phyloP scores from a whole-genome alignment of 2,797 vertebrate species.

The Rhabdomys pumilio region DNA sequence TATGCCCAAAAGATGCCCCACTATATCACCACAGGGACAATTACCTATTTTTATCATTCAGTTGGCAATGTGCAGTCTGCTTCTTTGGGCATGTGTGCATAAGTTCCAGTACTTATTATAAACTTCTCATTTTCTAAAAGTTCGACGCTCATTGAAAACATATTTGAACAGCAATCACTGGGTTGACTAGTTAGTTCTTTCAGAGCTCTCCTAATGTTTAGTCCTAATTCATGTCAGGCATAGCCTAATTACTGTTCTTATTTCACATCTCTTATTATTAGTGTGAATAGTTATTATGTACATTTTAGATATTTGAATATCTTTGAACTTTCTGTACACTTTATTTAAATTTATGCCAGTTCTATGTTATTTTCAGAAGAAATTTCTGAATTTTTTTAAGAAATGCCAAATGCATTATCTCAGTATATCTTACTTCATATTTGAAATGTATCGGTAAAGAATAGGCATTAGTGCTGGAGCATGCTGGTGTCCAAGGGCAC shows the following conservation, averaged over 20 bases:
- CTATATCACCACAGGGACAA: not conserved
- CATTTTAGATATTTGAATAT: not conserved
- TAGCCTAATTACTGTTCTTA: not conserved
- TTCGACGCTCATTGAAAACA: not conserved
- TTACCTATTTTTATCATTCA: not conserved
- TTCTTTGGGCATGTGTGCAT: not conserved
- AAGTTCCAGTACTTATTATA: not conserved
- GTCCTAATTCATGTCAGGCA: not conserved
- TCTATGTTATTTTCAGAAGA: not conserved
- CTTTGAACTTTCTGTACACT: not conserved
- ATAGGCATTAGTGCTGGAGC: not conserved
- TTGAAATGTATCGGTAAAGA: not conserved
- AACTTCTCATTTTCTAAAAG: not conserved
- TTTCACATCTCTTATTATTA: not conserved
- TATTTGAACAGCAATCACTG: not conserved
- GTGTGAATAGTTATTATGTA: not conserved
- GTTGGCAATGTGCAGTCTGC: not conserved
- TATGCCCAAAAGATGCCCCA: not conserved
- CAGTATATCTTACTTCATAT: not conserved
- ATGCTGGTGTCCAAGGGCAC: not conserved
- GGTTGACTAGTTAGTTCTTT: not conserved
- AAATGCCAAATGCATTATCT: not conserved
- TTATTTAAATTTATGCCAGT: constrained; percentile 3
- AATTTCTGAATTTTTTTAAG: not conserved
- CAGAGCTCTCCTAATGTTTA: not conserved